Percentiles rank a stretch among this genome's conserved stretches.
phyloP scores from a whole-genome alignment of 2,888 invertebrate species.

The Folsomia manolachei region DNA sequence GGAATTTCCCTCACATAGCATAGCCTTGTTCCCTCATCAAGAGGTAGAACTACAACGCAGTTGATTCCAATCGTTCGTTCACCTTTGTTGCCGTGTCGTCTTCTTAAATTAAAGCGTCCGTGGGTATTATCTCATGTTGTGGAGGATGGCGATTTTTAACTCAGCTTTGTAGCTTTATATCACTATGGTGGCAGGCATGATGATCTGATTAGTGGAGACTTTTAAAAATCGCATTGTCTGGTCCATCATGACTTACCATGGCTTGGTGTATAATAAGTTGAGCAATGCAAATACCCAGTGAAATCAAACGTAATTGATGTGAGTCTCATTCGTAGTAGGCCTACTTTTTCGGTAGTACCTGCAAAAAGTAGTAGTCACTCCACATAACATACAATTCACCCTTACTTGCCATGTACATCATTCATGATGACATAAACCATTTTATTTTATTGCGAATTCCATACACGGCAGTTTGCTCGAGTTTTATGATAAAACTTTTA shows the following conservation, averaged over 20 bases:
- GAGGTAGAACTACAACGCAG: background rate
- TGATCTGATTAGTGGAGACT: background rate
- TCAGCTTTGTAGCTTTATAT: background rate
- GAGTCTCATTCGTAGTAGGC: background rate
- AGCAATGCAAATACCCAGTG: too few species aligned
- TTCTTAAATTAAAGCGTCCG: background rate
- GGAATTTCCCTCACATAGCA: background rate
- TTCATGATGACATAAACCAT: too few species aligned
- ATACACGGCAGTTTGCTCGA: too few species aligned
- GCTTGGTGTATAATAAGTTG: background rate
- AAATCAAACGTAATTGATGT: slow-evolving; percentile 1
- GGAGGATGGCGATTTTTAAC: background rate
- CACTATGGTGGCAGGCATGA: background rate
- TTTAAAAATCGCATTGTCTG: background rate
- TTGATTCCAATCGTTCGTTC: slow-evolving; percentile 3
- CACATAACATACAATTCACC: too few species aligned
- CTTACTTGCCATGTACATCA: too few species aligned
- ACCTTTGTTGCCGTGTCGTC: background rate
- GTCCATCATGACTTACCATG: background rate
- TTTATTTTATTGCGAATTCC: too few species aligned
- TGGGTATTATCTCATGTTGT: background rate
- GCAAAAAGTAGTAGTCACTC: too few species aligned
- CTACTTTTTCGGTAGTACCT: too few species aligned
- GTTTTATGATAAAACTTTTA: too few species aligned
- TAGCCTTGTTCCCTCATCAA: background rate